Base-by-base conservation (phyloP, 53 echinoderm and acorn worm genomes). In the Arbacia lixula region DNA sequence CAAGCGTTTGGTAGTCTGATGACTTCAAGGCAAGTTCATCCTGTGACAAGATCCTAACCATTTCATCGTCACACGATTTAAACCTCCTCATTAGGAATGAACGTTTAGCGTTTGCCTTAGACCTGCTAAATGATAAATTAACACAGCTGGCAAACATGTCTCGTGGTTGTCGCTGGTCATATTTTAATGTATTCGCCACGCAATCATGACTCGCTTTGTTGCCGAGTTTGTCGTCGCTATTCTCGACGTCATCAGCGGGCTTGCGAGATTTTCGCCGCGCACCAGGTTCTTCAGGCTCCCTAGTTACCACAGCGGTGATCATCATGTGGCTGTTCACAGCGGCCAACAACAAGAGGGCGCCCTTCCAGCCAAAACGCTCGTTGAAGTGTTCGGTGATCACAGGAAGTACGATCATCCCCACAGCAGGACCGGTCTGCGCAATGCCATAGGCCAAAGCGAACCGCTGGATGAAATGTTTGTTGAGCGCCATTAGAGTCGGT, bases 331-430 rank as follows among this genome's bases (percentile, higher is more conserved):
- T 71, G 71, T 40, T 62, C 51, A 58, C 31, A 64, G 88, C 88
- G 6, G 71, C 88, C 4, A 71, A 35, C 53, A 88, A 43, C 19
- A 88, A 33, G 49, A 88, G 50, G 26, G 83, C 71, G 37, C 88
- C 88, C 10, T 72, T 71, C 88, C 88, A 88, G 8, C 88, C 88
- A 53, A 68, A 83, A 20, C 24, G 1, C 11, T 32, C 51, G 0
- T 28, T 19, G 0, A 88, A 26, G 27, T 36, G 31, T 17, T 88
- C 88, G 5, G 72, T 72, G 19, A 88, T 12, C 9, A 83, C 67
- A 17, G 88, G 88, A n/a, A 60, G 46, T 17, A 72, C 34, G 64
- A 88, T 88, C 72, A 88, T 83, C 6, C 88, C 88, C 8, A 88
- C 39, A 9, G 88, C 71, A 3, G 83, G 83, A 16, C 88, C 88